Percentiles rank a stretch among this genome's conserved stretches.
Conservation (phyloP, 2,113 vertebrate species). For the Platysteira castanea region DNA sequence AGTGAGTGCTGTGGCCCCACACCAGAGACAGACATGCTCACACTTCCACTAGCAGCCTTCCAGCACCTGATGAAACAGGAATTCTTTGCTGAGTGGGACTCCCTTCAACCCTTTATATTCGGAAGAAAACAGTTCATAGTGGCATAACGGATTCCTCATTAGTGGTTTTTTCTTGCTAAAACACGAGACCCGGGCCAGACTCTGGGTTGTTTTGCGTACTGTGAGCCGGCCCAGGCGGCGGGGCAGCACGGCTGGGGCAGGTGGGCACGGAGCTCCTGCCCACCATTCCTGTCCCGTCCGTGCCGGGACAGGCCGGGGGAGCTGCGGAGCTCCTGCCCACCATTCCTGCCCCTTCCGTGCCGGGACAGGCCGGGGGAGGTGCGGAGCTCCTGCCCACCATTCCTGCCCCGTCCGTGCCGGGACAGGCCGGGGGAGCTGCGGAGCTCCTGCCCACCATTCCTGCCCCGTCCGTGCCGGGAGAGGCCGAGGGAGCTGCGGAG, state of each 20-base stretch:
- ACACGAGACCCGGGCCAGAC: rapidly evolving
- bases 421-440: too few species aligned
- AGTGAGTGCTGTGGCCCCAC: not conserved
- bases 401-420: not conserved
- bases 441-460: not conserved
- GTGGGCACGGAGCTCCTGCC: rapidly evolving
- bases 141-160: not conserved
- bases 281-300: rapidly evolving
- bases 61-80: not conserved
- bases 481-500: not conserved
- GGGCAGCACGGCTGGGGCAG: rapidly evolving
- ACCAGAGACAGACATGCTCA: not conserved
- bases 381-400: not conserved
- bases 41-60: not conserved
- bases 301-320: not conserved
- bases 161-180: not conserved
- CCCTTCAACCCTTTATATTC: not conserved
- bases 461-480: not conserved
- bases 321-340: not conserved
- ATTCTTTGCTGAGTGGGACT: not conserved
- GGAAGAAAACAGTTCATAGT: not conserved
- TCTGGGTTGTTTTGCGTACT: rapidly evolving
- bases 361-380: not conserved
- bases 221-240: rapidly evolving
- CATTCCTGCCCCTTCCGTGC: not conserved